Base-by-base conservation (phyloP, 2,113 vertebrate genomes). In the Rynchops niger region DNA sequence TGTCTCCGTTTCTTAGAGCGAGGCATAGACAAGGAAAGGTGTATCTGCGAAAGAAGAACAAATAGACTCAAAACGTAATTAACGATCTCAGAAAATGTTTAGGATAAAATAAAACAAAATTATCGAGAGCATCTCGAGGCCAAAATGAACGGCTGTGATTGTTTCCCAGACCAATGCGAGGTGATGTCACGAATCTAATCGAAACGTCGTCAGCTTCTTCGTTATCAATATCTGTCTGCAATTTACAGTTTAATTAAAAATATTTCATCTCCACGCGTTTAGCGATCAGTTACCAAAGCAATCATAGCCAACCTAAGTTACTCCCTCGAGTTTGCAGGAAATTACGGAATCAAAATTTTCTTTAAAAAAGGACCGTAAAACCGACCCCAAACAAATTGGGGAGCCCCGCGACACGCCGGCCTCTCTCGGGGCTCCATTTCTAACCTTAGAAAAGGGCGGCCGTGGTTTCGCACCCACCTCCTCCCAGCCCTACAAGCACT, bases 171-270 rank as follows among this genome's bases (percentile, higher is more conserved):
- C 80, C 86, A 69, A 15, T 16, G 34, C 12, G 61, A 58, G 53
- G 9, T 49, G 90, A 93, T 85, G 91, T 69, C 91, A 92, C 71
- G 38, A 65, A 86, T 83, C 72, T 74, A 86, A 95, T 76, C 52
- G 66, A 88, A 93, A 95, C 27, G 27, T 87, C 77, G 86, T 63
- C 95, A 61, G 67, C 72, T 87, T 45, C 77, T 82, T 93, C 89
- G 19, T 85, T 80, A 76, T 83, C 93, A 66, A 73, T 65, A 85
- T 69, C 65, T 72, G 65, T 52, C 23, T 9, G 62, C 81, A 79
- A 94, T 87, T 95, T 87, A 72, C 86, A 84, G 59, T 71, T 89
- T 79, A 87, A 96, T 96, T 95, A 82, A 36, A 96, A 94, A 76
- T 82, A 91, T 74, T 87, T 89, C 6, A 52, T 85, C n/a, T 86